Conservation (phyloP, 2,888 invertebrate species). For the Tethea ocularis region DNA sequence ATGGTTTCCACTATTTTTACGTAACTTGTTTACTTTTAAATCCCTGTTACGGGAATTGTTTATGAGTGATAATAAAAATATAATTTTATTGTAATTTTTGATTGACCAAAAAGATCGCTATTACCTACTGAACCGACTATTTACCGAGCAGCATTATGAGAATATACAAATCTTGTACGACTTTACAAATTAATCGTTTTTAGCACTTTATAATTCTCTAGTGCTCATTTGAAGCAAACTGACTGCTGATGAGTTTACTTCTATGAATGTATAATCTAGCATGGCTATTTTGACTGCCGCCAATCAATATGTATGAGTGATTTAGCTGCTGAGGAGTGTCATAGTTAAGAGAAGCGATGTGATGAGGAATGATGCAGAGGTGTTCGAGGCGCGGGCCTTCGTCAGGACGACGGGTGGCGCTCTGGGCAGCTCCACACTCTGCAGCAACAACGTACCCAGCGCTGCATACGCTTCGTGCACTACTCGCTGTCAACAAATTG, state of each 20-base stretch:
- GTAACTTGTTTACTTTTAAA: background rate
- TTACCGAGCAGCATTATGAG: background rate
- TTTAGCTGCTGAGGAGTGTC: background rate
- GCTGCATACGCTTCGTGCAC: slow-evolving; percentile 75
- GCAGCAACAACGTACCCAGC: slow-evolving; percentile 66
- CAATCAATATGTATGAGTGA: background rate
- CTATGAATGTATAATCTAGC: background rate
- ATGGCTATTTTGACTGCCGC: background rate
- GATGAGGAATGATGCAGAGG: background rate
- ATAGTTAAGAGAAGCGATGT: background rate
- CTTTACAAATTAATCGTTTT: background rate
- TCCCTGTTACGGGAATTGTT: too few relatives aligned
- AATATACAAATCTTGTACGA: slow-evolving; percentile 1
- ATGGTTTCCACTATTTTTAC: background rate
- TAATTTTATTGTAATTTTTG: background rate
- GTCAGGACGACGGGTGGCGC: slow-evolving; percentile 34
- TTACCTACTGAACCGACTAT: background rate
- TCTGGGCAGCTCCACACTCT: slow-evolving; percentile 42
- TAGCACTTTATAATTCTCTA: background rate
- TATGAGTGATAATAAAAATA: background rate
- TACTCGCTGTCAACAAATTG: slow-evolving; percentile 56
- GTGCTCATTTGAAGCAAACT: background rate
- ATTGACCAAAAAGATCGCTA: background rate
- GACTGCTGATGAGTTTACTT: background rate
- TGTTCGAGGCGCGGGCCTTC: slow-evolving; percentile 5